Percentiles rank a stretch among this genome's conserved stretches.
phyloP scores from a whole-genome alignment of 2,888 invertebrate genomes.

The Hyposoter dolosus region DNA sequence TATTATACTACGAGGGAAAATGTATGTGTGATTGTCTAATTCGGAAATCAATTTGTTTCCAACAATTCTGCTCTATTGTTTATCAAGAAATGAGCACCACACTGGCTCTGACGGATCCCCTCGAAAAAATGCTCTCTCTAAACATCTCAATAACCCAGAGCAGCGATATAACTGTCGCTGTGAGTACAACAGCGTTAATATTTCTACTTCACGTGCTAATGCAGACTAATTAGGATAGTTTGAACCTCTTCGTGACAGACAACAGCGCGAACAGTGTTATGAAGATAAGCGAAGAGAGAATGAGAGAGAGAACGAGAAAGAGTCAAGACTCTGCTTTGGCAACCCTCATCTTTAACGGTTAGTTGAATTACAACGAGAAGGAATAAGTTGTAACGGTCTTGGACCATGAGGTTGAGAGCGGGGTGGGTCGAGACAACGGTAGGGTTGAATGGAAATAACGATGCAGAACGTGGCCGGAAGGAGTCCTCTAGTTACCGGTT shows the following conservation, averaged over 20 bases:
- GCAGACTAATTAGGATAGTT: constrained; percentile 72
- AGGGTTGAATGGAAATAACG: constrained; percentile 77
- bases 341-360: constrained; percentile 53
- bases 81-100: not conserved
- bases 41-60: not conserved
- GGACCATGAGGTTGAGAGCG: constrained; percentile 13
- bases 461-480: constrained; percentile 73
- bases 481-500: constrained; percentile 77
- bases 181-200: constrained; percentile 59
- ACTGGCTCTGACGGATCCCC: not conserved
- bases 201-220: constrained; percentile 72
- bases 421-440: constrained; percentile 23
- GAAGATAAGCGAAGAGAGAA: constrained; percentile 22
- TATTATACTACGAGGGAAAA: too few species aligned
- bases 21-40: too few species aligned
- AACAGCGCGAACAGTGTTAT: constrained; percentile 18
- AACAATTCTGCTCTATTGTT: not conserved
- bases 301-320: not conserved
- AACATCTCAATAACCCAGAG: not conserved
- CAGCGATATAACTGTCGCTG: not conserved
- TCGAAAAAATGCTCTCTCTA: not conserved
- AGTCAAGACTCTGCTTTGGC: constrained; percentile 36
- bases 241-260: constrained; percentile 25
- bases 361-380: constrained; percentile 42
- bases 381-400: constrained; percentile 54